These are phyloP conservation scores for Thereva unica DNA, from an alignment of 2,888 invertebrate species.

Conservation along the genomic window DNA sequence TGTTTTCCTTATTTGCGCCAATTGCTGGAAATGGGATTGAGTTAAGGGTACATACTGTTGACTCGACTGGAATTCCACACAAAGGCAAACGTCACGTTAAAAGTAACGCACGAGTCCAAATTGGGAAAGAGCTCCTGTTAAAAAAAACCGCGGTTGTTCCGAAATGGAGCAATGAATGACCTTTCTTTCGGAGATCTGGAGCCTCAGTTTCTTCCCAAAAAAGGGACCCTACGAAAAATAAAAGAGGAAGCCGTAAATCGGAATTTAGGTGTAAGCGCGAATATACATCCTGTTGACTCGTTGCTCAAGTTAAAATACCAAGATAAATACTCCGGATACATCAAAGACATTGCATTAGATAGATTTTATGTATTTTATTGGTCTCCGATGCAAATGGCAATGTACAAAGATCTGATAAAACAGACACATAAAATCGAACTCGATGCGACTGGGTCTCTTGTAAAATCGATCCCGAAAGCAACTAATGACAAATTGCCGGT, in stretches of 20 bases:
- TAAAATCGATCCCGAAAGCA: no score
- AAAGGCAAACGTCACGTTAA: no score
- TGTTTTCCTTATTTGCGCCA: no score
- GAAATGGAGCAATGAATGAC: background rate
- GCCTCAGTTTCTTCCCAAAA: background rate
- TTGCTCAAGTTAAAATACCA: background rate
- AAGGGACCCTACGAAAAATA: background rate
- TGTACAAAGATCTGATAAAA: no score
- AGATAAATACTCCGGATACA: background rate
- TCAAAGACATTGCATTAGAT: background rate
- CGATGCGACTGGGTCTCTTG: no score
- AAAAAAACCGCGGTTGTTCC: background rate
- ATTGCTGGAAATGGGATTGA: no score
- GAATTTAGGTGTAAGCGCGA: background rate
- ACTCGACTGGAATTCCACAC: no score
- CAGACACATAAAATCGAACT: no score
- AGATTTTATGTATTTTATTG: background rate
- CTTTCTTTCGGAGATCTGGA: background rate
- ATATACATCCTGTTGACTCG: conserved; percentile 4
- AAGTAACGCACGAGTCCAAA: no score
- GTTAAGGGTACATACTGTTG: no score
- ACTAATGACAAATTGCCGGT: background rate
- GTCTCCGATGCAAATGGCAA: background rate
- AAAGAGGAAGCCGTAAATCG: background rate
- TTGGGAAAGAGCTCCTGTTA: no score